Base-by-base conservation (phyloP, 2,797 vertebrate genomes). In the Eulemur albifrons region DNA sequence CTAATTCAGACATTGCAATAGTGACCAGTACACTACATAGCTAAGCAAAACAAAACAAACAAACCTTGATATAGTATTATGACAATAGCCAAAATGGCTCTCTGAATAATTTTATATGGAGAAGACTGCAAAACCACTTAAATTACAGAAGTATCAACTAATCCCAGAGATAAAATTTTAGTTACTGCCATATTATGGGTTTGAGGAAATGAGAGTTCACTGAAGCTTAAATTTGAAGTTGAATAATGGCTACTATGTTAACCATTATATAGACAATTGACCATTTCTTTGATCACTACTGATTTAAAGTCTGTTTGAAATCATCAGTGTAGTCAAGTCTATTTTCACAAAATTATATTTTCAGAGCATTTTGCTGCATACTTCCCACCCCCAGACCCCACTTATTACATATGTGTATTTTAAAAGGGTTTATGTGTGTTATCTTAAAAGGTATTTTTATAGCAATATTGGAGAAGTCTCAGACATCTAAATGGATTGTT, bases 1-100 rank as follows among this genome's bases (percentile, higher is more conserved):
- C 72, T 80, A 85, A 96, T 95, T 95, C 91, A 77, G 90, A 69
- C 3, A 50, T 18, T 32, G 35, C 20, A 67, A 32, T 61, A 88
- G 84, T 48, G 83, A 35, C 21, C n/a, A 83, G 27, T 82, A 50
- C 72, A 75, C 38, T 50, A 61, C 17, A 79, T 23, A 48, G 52
- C 23, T 72, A 59, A 88, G 43, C 35, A 86, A 92, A 80, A n/a
- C 10, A 32, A 40, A 88, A 83, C 54, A 69, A 70, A 85, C 27
- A 40, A 32, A 45, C 5, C 20, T 59, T 30, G 40, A 25, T 50
- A 13, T 35, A 69, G 14, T 23, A 50, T 59, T 72, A 35, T 61
- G n/a, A 76, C 8, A 12, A 30, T 0, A 70, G 23, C 4, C 57
- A 65, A 59, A 77, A 13, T 48, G 38, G 21, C 32, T 88, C 38